Evolutionary conservation across 2,888 invertebrate species (phyloP).

Genomic region (Hirtodrosophila alboralis): DNA sequence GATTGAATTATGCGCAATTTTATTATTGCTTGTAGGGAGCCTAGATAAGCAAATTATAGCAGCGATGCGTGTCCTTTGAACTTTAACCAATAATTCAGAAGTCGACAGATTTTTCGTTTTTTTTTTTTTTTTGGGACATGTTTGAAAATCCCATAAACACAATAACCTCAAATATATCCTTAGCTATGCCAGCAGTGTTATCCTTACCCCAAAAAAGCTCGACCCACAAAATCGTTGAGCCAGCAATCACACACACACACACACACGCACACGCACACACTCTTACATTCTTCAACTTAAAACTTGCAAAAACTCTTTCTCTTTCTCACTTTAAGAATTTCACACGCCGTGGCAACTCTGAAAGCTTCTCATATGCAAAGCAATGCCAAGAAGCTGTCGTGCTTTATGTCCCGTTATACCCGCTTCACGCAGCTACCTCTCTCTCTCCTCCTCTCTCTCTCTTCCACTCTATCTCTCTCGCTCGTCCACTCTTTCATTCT

Average conservation of each 20-base stretch:
- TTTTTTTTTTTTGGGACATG: conserved; percentile 58
- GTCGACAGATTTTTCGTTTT: no score
- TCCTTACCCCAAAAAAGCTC: conserved; percentile 15
- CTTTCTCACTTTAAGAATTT: conserved; percentile 5
- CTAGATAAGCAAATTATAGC: conserved; percentile 35
- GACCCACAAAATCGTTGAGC: conserved; percentile 3
- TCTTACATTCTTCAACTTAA: not conserved
- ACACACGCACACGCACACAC: conserved; percentile 1
- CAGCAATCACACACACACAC: conserved; percentile 15
- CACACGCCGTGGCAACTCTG: conserved; percentile 29
- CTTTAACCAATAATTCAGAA: conserved; percentile 68
- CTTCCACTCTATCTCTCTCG: not conserved
- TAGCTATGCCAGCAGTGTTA: no score
- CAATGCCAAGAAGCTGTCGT: conserved; percentile 52
- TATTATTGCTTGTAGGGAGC: conserved; percentile 21
- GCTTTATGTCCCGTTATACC: conserved; percentile 51
- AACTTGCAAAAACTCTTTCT: not conserved
- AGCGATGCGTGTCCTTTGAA: conserved; percentile 59
- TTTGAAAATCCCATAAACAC: conserved; percentile 69
- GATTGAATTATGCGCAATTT: conserved; percentile 68
- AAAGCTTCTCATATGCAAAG: conserved; percentile 50
- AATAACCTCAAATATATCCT: no score
- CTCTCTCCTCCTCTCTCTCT: not conserved
- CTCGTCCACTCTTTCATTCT: conserved; percentile 21
- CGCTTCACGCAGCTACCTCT: conserved; percentile 18